Base-by-base conservation (phyloP, 2,888 invertebrate species). In the Drosophila villosipedis region DNA sequence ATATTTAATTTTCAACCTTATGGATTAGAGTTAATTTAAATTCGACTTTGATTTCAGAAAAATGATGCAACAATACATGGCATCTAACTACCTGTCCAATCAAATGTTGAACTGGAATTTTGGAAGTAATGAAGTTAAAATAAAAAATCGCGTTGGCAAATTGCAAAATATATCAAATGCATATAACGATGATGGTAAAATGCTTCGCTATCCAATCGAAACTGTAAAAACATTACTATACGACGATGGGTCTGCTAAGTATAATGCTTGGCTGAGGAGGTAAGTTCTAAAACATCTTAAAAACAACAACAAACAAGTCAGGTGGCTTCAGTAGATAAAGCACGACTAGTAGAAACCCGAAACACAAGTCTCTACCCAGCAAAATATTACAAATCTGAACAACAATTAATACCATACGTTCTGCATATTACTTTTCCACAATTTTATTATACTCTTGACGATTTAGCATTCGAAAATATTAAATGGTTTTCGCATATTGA, bases 41-140 rank as follows among this genome's bases (percentile, higher is more conserved):
- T 16, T 10, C 16, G 9, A 25, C 12, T 41, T 37, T 33, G 14
- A 0, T 41, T 65, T 30, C 31, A 80, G 80, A 52, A 61, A 83
- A 57, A 80, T 82, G 83, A 80, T 82, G 80, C 76, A 79, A 22
- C 64, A 79, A 47, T 80, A 79, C 39, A 79, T 80, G 80, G 80
- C 67, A 12, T 79, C 80, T 9, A 59, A 62, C n/a, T 80, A 80
- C 49, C 30, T 80, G 2, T 64, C 76, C 10, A 68, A 75, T 19
- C 65, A 79, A 16, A 82, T 80, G 57, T 31, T 80, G 7, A 50
- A 64, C n/a, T 57, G 58, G 65, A 65, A 43, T 14, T 14, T 30
- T 6, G 28, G 16, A 16, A 31, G 39, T 12, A 30, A 49, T 19
- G 22, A 65, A 9, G 12, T 35, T 4, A 37, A 55, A n/a, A 55